Evolutionary conservation across 2,113 vertebrate genomes (phyloP).

Genomic region (Onychorhynchus coronatus): DNA sequence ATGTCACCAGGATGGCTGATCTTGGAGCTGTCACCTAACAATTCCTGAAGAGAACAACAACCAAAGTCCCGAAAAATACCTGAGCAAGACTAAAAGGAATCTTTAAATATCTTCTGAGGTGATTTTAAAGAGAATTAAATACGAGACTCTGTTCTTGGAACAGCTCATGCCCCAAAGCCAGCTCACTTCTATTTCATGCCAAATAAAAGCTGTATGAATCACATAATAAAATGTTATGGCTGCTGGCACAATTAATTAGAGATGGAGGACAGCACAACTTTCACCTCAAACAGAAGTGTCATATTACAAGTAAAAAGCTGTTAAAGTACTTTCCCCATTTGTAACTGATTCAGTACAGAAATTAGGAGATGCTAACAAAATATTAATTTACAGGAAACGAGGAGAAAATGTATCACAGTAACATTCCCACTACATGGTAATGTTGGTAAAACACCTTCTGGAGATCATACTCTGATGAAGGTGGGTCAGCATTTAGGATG

Average conservation of each 20-base stretch:
- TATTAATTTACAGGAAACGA: neutral
- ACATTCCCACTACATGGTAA: neutral
- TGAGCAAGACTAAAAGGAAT: neutral
- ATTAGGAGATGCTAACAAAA: conserved; percentile 26
- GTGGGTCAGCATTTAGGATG: neutral
- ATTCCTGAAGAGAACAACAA: neutral
- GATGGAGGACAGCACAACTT: conserved; percentile 42
- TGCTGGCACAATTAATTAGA: conserved; percentile 70
- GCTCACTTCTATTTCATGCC: conserved; percentile 51
- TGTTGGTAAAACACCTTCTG: neutral
- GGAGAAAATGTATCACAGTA: neutral
- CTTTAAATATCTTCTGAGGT: conserved; percentile 32
- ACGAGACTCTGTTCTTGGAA: conserved; percentile 32
- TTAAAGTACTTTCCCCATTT: conserved; percentile 25
- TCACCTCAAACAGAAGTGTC: conserved; percentile 48
- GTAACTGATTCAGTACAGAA: neutral
- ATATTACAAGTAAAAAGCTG: conserved; percentile 29
- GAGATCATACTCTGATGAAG: neutral
- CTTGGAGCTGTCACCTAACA: neutral
- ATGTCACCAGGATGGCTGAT: neutral
- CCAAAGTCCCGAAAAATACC: neutral
- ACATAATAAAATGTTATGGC: conserved; percentile 62
- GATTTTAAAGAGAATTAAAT: conserved; percentile 60
- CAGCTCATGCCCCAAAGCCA: conserved; percentile 44
- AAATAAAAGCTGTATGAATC: conserved; percentile 69